Evolutionary conservation across 2,797 vertebrate genomes (phyloP).

Genomic region (Taeniopygia guttata): DNA sequence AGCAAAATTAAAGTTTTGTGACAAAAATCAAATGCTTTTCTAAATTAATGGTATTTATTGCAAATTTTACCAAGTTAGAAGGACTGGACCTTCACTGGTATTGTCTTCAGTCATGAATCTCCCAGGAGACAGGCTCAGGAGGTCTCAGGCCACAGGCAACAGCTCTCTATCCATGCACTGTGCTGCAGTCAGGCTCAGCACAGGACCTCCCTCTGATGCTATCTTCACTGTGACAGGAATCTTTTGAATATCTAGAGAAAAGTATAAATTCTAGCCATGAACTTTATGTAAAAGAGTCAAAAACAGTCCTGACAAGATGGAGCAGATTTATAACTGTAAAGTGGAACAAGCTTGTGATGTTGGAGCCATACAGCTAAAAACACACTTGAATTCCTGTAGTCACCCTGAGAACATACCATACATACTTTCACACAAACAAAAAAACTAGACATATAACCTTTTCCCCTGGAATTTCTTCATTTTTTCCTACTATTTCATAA

Average conservation of each 20-base stretch:
- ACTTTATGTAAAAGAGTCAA: neutral
- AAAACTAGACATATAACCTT: neutral
- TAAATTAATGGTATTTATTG: neutral
- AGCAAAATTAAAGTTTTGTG: neutral
- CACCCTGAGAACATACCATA: conserved; percentile 23
- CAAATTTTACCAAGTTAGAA: neutral
- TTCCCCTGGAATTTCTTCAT: neutral
- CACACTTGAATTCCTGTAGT: neutral
- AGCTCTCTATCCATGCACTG: neutral
- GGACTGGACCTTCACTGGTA: neutral
- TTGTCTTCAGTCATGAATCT: neutral
- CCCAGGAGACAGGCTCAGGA: neutral
- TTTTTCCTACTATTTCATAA: conserved; percentile 6
- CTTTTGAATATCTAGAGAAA: neutral
- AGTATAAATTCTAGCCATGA: neutral
- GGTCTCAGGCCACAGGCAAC: neutral
- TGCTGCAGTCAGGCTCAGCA: neutral
- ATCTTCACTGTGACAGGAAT: neutral
- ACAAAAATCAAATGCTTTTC: neutral
- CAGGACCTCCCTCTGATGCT: neutral
- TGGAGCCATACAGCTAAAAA: neutral
- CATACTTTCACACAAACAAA: conserved; percentile 30
- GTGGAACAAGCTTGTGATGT: neutral
- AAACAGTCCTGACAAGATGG: neutral
- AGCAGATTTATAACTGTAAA: neutral